Conservation (phyloP, 2,797 vertebrate species). For the Eulemur coronatus region DNA sequence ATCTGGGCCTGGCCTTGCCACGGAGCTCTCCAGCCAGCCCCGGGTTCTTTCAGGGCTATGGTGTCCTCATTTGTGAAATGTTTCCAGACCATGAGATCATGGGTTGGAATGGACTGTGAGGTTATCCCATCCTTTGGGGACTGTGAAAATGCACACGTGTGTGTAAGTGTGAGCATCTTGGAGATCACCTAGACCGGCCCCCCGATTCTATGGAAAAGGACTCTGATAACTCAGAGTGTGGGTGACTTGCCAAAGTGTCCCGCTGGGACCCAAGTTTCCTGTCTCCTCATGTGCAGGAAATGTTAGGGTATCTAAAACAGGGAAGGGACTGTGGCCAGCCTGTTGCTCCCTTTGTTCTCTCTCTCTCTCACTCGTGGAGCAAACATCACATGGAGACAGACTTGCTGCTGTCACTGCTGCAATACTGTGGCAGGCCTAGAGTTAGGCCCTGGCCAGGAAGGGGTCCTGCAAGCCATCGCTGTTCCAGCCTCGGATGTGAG, state of each 20-base stretch:
- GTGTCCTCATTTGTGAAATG: neutral
- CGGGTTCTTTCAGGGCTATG: neutral
- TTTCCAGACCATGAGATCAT: neutral
- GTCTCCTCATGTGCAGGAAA: neutral
- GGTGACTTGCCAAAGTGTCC: neutral
- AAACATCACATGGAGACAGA: slow-evolving; percentile 90
- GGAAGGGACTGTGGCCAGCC: no score
- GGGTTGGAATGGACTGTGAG: neutral
- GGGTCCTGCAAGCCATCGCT: slow-evolving; percentile 73
- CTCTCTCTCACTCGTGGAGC: neutral
- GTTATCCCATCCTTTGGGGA: neutral
- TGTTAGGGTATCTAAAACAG: neutral
- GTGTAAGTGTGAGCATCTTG: neutral
- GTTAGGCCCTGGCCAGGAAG: slow-evolving; percentile 72
- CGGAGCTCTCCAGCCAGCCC: neutral
- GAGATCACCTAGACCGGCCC: neutral
- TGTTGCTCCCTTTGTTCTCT: neutral
- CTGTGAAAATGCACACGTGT: fast-evolving
- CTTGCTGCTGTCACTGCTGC: slow-evolving; percentile 87
- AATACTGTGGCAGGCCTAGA: slow-evolving; percentile 80
- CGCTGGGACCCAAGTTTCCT: neutral
- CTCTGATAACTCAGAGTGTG: neutral
- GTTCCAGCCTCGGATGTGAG: slow-evolving; percentile 60
- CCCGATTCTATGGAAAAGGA: neutral
- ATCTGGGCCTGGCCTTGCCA: neutral